Evolutionary conservation across 2,113 vertebrate genomes (phyloP).

Genomic region (Ochotona curzoniae): DNA sequence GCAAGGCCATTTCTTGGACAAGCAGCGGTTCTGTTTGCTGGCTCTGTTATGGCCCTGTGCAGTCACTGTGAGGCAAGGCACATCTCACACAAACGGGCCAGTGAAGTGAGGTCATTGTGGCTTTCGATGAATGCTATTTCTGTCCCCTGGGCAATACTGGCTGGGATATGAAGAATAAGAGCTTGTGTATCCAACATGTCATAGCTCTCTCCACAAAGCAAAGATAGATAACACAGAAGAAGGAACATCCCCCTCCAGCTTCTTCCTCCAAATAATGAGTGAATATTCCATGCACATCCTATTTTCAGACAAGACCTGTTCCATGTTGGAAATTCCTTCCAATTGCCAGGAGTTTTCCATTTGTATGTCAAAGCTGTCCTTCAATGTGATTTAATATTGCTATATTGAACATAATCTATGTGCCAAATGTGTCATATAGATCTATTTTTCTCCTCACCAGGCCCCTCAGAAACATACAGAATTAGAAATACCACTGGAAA

Average conservation of each 20-base stretch:
- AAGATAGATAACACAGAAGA: not conserved
- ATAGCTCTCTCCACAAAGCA: not conserved
- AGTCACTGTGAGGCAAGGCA: conserved; percentile 85
- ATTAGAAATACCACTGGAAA: not conserved
- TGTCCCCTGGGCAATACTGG: conserved; percentile 72
- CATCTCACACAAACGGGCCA: conserved; percentile 82
- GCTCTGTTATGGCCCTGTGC: conserved; percentile 81
- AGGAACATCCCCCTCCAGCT: not conserved
- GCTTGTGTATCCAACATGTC: conserved; percentile 36
- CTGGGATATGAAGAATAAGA: conserved; percentile 53
- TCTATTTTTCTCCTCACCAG: not conserved
- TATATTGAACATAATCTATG: not conserved
- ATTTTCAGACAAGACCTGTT: conserved; percentile 40
- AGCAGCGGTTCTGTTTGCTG: conserved; percentile 84
- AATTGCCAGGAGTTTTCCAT: not conserved
- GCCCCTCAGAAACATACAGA: not conserved
- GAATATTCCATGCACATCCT: not conserved
- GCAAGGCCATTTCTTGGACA: conserved; percentile 84
- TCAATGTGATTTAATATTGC: not conserved
- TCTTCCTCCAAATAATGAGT: not conserved
- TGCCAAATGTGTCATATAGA: not conserved
- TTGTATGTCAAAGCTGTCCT: not conserved
- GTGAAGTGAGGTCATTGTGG: conserved; percentile 86
- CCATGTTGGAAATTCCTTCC: conserved; percentile 10
- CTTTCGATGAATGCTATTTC: conserved; percentile 89